Base-by-base conservation (phyloP, 2,113 vertebrate genomes). In the Lucifuga dentata region DNA sequence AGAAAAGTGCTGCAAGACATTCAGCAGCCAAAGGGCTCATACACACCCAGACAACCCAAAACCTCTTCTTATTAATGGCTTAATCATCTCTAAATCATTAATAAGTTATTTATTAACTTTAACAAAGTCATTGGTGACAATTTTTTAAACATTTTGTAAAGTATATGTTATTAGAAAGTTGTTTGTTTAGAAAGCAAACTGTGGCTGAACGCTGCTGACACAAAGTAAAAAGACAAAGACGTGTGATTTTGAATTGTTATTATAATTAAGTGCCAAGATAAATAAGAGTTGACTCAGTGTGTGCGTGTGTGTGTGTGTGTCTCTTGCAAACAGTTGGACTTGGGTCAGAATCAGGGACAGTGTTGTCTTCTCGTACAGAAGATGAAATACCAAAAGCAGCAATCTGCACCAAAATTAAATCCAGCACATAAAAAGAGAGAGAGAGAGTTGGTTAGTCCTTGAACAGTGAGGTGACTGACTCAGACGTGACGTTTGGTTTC, bases 301-400 rank as follows among this genome's bases (percentile, higher is more conserved):
- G 48, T 50, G 48, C n/a, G 5, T 29, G 26, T 33, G 39, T 0
- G 15, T 43, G 56, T 21, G 60, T 57, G 70, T 81, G 67, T 83
- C 52, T 77, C 73, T 62, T 78, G 48, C 55, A 55, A 73, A 59
- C 81, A 67, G 77, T 66, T 40, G 32, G 73, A 56, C 52, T 84
- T 76, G 69, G 78, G 80, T 67, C 48, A 24, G 59, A 72, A 46
- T 77, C 70, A 50, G 51, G 19, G 36, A 68, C 46, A 53, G 40
- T 70, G 48, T 85, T 86, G 65, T 84, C 73, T 68, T 72, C 64
- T 64, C 57, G 60, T 29, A 16, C 38, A 36, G 62, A 64, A 78
- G 81, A 77, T 81, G 70, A 71, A 78, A 85, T 86, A 83, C 73
- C 77, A 73, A 69, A 76, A 71, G 69, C 68, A 74, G 75, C 76